Evolutionary conservation across 2,113 vertebrate genomes (phyloP).

Genomic region (Montifringilla adamsi): DNA sequence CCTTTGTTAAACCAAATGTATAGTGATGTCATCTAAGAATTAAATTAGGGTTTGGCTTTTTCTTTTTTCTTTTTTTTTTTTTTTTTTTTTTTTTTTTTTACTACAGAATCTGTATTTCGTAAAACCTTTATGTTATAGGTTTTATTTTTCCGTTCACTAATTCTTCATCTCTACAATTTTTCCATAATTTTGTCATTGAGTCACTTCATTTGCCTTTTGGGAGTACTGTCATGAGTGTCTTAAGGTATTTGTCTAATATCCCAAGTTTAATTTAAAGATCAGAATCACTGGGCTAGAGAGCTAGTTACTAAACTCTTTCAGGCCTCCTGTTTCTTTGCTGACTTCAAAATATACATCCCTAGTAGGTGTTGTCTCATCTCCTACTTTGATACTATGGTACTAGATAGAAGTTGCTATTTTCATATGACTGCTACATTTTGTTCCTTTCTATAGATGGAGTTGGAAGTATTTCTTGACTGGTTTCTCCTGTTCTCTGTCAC

Average conservation of each 20-base stretch:
- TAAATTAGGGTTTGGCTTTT: not conserved
- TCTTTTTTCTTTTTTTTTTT: not conserved
- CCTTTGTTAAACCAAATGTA: slow-evolving; percentile 36
- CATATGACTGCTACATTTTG: not conserved
- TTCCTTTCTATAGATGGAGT: not conserved
- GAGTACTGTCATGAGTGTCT: not conserved
- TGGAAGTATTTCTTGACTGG: not conserved
- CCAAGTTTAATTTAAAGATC: not conserved
- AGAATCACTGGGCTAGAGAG: not conserved
- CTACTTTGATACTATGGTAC: not conserved
- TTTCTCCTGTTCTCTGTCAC: not conserved
- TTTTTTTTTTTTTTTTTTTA: not conserved
- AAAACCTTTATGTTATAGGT: not conserved
- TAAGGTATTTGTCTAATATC: not conserved
- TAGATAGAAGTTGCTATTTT: not conserved
- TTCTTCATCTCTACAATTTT: slow-evolving; percentile 9
- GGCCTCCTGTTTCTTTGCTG: not conserved
- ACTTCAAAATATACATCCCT: not conserved
- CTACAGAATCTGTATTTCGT: not conserved
- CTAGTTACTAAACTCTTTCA: not conserved
- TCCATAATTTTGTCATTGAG: not conserved
- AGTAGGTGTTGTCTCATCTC: not conserved
- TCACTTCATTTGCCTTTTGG: not conserved
- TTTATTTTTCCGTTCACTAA: not conserved
- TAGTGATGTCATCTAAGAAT: not conserved